Evolutionary conservation across 2,113 vertebrate species (phyloP), one percentile per base, ranked within the genome.

Genomic region (Pygoscelis antarcticus): DNA sequence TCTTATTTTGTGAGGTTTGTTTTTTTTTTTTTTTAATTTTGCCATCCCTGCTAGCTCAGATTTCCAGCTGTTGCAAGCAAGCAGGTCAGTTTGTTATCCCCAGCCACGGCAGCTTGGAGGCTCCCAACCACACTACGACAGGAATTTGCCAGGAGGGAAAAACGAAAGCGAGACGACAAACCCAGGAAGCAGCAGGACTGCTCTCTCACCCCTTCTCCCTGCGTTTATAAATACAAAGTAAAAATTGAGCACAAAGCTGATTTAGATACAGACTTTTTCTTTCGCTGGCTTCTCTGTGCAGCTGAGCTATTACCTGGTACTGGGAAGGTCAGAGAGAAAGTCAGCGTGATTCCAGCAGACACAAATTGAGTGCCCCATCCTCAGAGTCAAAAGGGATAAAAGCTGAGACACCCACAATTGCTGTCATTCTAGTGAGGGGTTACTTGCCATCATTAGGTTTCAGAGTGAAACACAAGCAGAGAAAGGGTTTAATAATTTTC

Each of bases 221-320:
- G 34, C 6, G 16, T 60, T 94, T 76, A 61, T 21, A 90, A 69
- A 65, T 22, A 79, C 54, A 38, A 52, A 70, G 69, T 30, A 49
- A 75, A 91, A 65, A 70, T 38, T 54, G 76, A 57, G 54, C 62
- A 83, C 78, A 52, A 71, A 49, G 75, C 61, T 65, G 51, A 34
- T 26, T 90, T 71, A 61, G 42, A 26, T 29, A 18, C 92, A 29
- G 34, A 16, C 20, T 13, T 69, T 16, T 70, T 40, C 26, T 40
- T 42, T 65, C 2, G 1, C 29, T 4, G 2, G 8, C 30, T 62
- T 52, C 77, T 64, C 30, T 0, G 0, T 13, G 34, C 19, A 42
- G 69, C 19, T 5, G 1, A 68, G 54, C 30, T 46, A 55, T 12
- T 1, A 0, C 25, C 38, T 1, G 4, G 58, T 22, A 18, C 10